Evolutionary conservation across 2,113 vertebrate genomes (phyloP), one percentile per base, ranked within the genome.

Genomic region (Gavialis gangeticus): DNA sequence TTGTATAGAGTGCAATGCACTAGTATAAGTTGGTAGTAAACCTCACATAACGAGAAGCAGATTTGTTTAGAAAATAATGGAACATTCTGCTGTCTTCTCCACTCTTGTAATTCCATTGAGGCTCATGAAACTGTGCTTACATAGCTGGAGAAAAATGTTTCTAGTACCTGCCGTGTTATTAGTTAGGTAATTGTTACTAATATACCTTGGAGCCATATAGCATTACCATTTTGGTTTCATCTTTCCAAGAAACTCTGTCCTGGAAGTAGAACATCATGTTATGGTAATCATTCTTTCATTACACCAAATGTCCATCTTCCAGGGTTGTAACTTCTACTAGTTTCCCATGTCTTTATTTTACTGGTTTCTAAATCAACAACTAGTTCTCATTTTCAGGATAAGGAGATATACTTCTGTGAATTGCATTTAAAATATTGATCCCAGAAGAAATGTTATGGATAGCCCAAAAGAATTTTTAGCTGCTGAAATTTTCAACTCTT

Each of bases 301-400:
- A 79, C 55, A 58, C 37, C 57, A 6, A n/a, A 57, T 55, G 90
- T 85, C 4, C 75, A 4, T 30, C 34, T 90, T 78, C 34, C 66
- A 59, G 27, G 27, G 34, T 19, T 58, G 6, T 11, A 82, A 46
- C 71, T 78, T 63, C 46, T 89, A 77, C 58, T 34, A 93, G 5
- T 0, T 85, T 93, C n/a, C 71, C 6, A 13, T 73, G 22, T 66
- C 10, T 17, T 24, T 79, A 60, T 59, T 93, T 86, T 82, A 60
- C 6, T 34, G 46, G 60, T 1, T 54, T 0, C 2, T 75, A 64
- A 81, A 84, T 79, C 28, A 10, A 54, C 82, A 54, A 59, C 81
- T 58, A 25, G 1, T 0, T 25, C 63, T 82, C 67, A 1, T 37
- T 3, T 1, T 46, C 75, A 12, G 4, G 5, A 63, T 12, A 85